Base-by-base conservation (phyloP, 1,140 invertebrate species). In the Linepithema humile region DNA sequence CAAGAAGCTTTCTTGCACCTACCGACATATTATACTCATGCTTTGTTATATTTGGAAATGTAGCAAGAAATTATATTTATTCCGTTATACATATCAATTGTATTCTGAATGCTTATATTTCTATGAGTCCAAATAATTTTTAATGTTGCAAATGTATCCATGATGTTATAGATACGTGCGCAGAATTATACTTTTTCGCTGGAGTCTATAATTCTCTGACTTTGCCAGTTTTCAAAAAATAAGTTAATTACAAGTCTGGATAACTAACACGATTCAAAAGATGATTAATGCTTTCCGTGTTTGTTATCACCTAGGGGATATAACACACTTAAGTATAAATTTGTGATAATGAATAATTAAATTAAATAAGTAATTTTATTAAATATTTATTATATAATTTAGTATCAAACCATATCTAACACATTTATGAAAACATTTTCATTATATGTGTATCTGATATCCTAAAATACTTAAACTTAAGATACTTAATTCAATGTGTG, bases 1-100 rank as follows among this genome's bases (percentile, higher is more conserved):
- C 50, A 0, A 77, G n/a, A 48, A 77, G 73, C 43, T 77, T 64
- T 48, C 20, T 64, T 15, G 73, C 4, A 15, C n/a, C n/a, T 35
- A 50, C 50, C 12, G 73, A 29, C 73, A 75, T 75, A 35, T 23
- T 62, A 3, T 75, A 75, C 57, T n/a, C 57, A 75, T 2, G 48
- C n/a, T 35, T 40, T 3, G 17, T 75, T 64, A 62, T 75, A 75
- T 23, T 40, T 75, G 12, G 1, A 64, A 62, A 50, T 62, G 17
- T 48, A 15, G 7, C 9, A n/a, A n/a, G n/a, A 38, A 23, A 5
- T 72, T 1, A 12, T 12, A 40, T 20, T 74, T 32, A 74, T 59
- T 0, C 1, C 40, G 43, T 32, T 0, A n/a, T n/a, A n/a, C n/a
- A n/a, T n/a, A n/a, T n/a, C n/a, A n/a, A n/a, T n/a, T n/a, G n/a